Conservation (phyloP, 2,888 invertebrate species). For the Molorchus minor region DNA sequence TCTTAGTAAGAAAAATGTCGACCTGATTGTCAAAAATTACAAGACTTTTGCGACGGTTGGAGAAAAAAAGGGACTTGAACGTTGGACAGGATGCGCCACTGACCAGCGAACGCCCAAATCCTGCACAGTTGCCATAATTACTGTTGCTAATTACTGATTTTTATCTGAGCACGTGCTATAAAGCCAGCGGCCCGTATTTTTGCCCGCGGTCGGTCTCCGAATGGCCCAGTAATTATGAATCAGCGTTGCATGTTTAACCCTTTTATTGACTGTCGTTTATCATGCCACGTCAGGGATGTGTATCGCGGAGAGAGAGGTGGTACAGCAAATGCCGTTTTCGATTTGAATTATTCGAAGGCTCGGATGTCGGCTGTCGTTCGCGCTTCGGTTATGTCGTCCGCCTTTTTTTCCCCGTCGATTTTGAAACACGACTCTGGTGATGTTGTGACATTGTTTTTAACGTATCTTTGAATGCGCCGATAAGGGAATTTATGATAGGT, state of each 20-base stretch:
- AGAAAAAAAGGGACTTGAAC: no score
- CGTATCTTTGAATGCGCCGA: no score
- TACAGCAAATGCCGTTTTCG: constrained; percentile 43
- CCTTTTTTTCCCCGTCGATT: neutral
- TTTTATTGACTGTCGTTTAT: constrained; percentile 60
- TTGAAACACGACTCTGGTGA: neutral
- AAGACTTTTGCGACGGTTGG: no score
- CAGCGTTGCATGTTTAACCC: constrained; percentile 61
- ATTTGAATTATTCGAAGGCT: constrained; percentile 42
- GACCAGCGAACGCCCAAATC: constrained; percentile 19
- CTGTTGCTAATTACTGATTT: constrained; percentile 64
- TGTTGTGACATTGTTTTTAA: neutral
- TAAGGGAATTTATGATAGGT: no score
- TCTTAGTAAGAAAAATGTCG: no score
- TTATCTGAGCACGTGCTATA: constrained; percentile 62
- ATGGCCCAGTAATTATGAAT: constrained; percentile 58
- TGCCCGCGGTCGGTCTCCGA: constrained; percentile 52
- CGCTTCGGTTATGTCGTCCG: no score
- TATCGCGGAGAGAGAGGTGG: constrained; percentile 38
- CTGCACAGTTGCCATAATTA: constrained; percentile 60
- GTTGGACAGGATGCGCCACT: no score
- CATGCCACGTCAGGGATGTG: constrained; percentile 53
- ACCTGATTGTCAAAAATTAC: no score
- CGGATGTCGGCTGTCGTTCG: constrained; percentile 7
- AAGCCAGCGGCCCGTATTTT: constrained; percentile 56